A percentile compares a stretch with the other conserved stretches of the same genome.
phyloP scores from a whole-genome alignment of 2,797 vertebrate species.

The Benthosema pterotum region DNA sequence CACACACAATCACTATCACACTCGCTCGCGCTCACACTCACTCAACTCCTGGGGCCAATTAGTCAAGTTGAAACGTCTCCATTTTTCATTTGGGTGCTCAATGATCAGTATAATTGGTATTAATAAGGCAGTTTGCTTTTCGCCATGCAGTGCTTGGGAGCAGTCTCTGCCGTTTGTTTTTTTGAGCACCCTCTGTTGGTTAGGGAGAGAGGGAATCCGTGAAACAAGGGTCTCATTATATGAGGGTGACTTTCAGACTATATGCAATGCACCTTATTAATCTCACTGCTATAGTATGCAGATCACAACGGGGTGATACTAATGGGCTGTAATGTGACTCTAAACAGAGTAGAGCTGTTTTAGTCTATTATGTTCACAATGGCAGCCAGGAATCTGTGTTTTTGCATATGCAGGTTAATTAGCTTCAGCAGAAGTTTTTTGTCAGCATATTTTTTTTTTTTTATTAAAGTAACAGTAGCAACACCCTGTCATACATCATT shows the following conservation, averaged over 20 bases:
- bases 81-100: conserved; percentile 89
- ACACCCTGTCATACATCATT: too few species aligned
- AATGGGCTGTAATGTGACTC: too few species aligned
- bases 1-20: conserved; percentile 8
- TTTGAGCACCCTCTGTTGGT: conserved; percentile 68
- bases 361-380: too few species aligned
- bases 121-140: conserved; percentile 82
- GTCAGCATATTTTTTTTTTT: too few species aligned
- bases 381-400: too few species aligned
- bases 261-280: conserved; percentile 69
- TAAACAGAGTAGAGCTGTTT: too few species aligned
- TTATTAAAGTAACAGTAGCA: too few species aligned
- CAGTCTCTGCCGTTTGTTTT: conserved; percentile 77
- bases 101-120: conserved; percentile 90
- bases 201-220: conserved; percentile 69
- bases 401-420: too few species aligned
- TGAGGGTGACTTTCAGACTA: conserved; percentile 70
- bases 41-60: conserved; percentile 81
- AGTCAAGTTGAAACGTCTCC: conserved; percentile 88
- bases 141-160: conserved; percentile 77
- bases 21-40: conserved; percentile 32
- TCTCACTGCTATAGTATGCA: conserved; percentile 27
- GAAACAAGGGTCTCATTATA: conserved; percentile 76
- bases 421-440: too few species aligned
- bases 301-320: too few species aligned